Base-by-base conservation (phyloP, 2,888 invertebrate species). In the Meloe dianella region DNA sequence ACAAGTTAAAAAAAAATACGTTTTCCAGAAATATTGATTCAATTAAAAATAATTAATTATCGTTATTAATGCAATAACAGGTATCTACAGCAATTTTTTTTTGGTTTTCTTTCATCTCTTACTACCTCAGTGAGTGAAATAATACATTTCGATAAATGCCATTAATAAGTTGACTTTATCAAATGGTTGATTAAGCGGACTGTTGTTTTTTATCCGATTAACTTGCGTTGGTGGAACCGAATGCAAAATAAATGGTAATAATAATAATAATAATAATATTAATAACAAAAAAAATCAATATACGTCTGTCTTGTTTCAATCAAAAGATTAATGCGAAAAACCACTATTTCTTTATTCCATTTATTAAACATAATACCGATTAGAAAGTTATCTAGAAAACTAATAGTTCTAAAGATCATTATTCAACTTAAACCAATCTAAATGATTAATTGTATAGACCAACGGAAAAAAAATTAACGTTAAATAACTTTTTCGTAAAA, bases 361-460 rank as follows among this genome's bases (percentile, higher is more conserved):
- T 54, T 54, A 54, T 54, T 24, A 54, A 54, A 24, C 24, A 70
- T 71, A 72, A 72, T 71, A 64, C 56, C 54, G 24, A 54, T 54
- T 54, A 54, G 54, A 54, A 54, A 54, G 54, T 54, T 54, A 22
- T 54, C 54, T 12, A 12, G 24, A 24, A 54, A 54, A 54, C 54
- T 54, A 24, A 22, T 47, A 47, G 47, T 47, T 47, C 20, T 24
- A 24, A 54, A 47, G 6, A 5, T 20, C 54, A 54, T 54, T 54
- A 54, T 54, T 54, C 54, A 10, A 54, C 22, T 22, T 12, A 22
- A 47, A 47, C 20, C 20, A 20, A 47, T 47, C 47, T 54, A 54
- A 54, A 24, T 54, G 54, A 54, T 54, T 54, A 54, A 54, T 54
- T 54, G 41, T 41, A 17, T n/a, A n/a, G n/a, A 41, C 3, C 41